These are phyloP conservation scores for Nomada lathburiana DNA, from an alignment of 2,888 invertebrate genomes.

Conservation along the genomic window DNA sequence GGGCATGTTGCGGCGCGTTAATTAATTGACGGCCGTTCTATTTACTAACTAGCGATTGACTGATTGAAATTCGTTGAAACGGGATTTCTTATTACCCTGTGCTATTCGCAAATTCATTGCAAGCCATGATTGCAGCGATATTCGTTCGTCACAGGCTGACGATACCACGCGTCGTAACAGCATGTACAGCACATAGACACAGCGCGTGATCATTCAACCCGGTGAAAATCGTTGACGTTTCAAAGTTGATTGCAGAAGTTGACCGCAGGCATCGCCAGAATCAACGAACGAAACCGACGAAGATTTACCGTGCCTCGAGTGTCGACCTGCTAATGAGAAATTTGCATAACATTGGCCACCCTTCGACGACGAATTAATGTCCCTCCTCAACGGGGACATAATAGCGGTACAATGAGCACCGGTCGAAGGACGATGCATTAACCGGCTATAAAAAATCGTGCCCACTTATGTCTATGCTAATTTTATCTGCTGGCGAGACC, in stretches of 20 bases:
- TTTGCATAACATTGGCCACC: constrained; percentile 78
- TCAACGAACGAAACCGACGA: constrained; percentile 14
- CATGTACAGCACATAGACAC: not conserved
- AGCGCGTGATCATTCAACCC: constrained; percentile 12
- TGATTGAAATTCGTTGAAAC: too few relatives aligned
- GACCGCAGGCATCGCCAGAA: not conserved
- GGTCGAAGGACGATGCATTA: constrained; percentile 58
- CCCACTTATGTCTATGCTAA: constrained; percentile 80
- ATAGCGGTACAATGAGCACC: constrained; percentile 72
- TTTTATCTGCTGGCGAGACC: constrained; percentile 79
- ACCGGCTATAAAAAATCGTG: constrained; percentile 77
- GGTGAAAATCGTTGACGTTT: constrained; percentile 28
- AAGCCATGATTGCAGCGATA: not conserved
- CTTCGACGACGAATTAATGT: constrained; percentile 68
- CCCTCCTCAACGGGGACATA: constrained; percentile 59
- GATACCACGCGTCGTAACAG: not conserved
- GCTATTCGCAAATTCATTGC: not conserved
- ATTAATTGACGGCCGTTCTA: constrained; percentile 22
- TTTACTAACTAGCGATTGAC: not conserved
- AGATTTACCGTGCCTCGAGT: constrained; percentile 31
- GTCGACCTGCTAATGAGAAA: constrained; percentile 75
- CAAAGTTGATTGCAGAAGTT: constrained; percentile 40
- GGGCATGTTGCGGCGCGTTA: constrained; percentile 3
- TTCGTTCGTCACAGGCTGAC: not conserved
- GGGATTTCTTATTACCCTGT: not conserved